Evolutionary conservation across 2,888 invertebrate species (phyloP).

Genomic region (Eupithecia insigniata): DNA sequence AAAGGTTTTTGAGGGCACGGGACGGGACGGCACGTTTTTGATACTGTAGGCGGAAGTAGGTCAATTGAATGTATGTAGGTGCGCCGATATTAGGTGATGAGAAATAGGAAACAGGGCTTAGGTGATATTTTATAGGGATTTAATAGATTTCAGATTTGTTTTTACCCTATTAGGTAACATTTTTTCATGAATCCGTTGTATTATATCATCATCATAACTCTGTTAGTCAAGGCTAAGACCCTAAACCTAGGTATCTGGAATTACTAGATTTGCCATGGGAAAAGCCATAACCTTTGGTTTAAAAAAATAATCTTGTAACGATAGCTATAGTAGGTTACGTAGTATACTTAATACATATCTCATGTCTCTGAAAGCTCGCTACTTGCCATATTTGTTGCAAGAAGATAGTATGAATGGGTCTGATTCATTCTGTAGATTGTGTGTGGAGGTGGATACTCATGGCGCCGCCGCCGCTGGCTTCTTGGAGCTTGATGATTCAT

Average conservation of each 20-base stretch:
- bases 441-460: background rate
- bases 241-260: no score
- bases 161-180: no score
- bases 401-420: background rate
- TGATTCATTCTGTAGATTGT: background rate
- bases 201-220: no score
- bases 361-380: background rate
- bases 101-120: background rate
- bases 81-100: background rate
- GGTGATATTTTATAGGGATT: background rate
- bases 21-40: background rate
- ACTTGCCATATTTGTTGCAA: background rate
- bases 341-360: background rate
- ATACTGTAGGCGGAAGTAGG: background rate
- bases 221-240: no score
- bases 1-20: background rate
- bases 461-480: background rate
- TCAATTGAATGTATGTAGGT: background rate
- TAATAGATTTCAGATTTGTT: background rate
- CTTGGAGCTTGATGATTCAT: constrained; percentile 14
- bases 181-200: no score
- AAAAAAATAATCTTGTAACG: no score
- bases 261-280: no score
- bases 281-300: no score
- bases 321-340: no score